These are phyloP conservation scores for Sanderia malayensis DNA, from an alignment of 30 jellyfish, hydroid and myxozoan species.

Conservation along the genomic window DNA sequence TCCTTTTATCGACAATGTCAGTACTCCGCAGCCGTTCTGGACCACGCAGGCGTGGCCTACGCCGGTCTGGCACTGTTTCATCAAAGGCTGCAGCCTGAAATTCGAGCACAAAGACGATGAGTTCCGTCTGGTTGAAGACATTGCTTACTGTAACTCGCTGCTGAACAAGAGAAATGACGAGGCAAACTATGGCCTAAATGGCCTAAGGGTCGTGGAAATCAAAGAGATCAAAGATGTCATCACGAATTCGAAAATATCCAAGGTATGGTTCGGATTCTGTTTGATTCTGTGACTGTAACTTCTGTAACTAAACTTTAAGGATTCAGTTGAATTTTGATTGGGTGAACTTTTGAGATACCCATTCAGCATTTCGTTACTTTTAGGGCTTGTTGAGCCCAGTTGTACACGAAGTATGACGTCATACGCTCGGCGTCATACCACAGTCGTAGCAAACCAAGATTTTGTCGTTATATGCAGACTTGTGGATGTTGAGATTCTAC, in stretches of 20 bases:
- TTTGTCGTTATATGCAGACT: too few relatives aligned
- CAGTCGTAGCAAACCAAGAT: too few relatives aligned
- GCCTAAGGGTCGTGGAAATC: conserved; percentile 72
- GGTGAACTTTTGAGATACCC: too few relatives aligned
- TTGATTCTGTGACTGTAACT: too few relatives aligned
- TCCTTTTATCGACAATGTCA: conserved; percentile 89
- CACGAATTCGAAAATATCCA: conserved; percentile 20
- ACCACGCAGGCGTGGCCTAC: conserved; percentile 97
- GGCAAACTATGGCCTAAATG: conserved; percentile 70
- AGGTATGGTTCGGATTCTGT: too few relatives aligned
- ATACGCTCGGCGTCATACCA: too few relatives aligned
- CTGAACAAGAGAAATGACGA: conserved; percentile 79
- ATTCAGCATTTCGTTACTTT: too few relatives aligned
- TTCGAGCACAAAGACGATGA: conserved; percentile 69
- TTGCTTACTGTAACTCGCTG: conserved; percentile 50
- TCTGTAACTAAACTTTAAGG: too few relatives aligned
- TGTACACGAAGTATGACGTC: too few relatives aligned
- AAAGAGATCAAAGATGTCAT: conserved; percentile 54
- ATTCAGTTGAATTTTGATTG: too few relatives aligned
- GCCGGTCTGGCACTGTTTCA: conserved; percentile 97
- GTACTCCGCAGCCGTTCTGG: conserved; percentile 93
- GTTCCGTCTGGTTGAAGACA: conserved; percentile 78
- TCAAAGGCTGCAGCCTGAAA: conserved; percentile 77
- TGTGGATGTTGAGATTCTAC: too few relatives aligned
- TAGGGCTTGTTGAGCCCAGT: too few relatives aligned